Percentiles rank a stretch among this genome's conserved stretches.
These are phyloP conservation scores for Sphinx pinastri DNA, from an alignment of 2,888 invertebrate species.

Conservation along the genomic window DNA sequence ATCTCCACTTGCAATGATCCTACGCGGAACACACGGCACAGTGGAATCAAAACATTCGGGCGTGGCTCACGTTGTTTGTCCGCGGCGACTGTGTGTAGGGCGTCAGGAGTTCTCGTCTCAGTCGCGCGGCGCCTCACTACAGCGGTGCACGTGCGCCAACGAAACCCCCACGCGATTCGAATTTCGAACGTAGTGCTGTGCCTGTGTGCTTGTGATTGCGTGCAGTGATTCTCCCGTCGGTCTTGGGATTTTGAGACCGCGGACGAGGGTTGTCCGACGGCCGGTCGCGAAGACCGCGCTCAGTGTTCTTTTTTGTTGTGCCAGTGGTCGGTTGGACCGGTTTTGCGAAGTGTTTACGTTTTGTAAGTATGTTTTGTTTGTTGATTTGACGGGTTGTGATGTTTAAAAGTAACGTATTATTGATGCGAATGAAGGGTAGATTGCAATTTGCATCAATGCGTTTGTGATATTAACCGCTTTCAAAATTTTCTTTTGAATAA, in stretches of 20 bases:
- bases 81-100: neutral
- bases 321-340: conserved; percentile 23
- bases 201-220: conserved; percentile 16
- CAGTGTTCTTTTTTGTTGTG: conserved; percentile 23
- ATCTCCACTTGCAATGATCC: conserved; percentile 9
- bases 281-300: conserved; percentile 7
- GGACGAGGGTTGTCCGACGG: neutral
- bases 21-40: conserved; percentile 6
- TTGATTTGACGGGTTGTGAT: neutral
- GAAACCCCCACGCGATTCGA: conserved; percentile 17
- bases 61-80: conserved; percentile 26
- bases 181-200: conserved; percentile 6
- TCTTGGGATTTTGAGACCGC: conserved; percentile 25
- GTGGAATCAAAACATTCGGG: conserved; percentile 28
- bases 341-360: conserved; percentile 23
- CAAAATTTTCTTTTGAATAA: no score
- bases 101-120: conserved; percentile 15
- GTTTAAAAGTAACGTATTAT: neutral
- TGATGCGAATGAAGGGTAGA: no score
- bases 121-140: conserved; percentile 24
- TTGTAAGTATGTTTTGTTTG: conserved; percentile 8
- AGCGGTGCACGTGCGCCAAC: conserved; percentile 26
- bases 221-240: conserved; percentile 25
- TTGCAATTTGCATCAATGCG: no score
- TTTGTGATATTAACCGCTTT: no score